Evolutionary conservation across 1,140 invertebrate species (phyloP).

Genomic region (Scaptomyza pallida): DNA sequence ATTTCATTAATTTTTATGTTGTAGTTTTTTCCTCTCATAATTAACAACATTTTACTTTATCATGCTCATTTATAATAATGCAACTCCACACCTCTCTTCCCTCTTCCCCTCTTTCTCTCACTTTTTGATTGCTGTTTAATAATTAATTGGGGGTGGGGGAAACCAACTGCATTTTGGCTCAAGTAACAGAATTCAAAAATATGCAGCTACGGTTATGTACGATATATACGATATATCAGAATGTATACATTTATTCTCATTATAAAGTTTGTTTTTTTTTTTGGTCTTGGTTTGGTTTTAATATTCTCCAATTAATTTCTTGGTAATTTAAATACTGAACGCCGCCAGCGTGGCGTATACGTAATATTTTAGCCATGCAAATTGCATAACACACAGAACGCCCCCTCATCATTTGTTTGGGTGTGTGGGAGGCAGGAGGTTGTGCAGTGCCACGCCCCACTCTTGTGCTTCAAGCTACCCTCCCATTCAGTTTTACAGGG

Average conservation of each 20-base stretch:
- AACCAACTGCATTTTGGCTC: not conserved
- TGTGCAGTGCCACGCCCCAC: slow-evolving; percentile 12
- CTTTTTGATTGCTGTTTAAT: not conserved
- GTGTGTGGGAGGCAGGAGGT: not conserved
- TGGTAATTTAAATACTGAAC: slow-evolving; percentile 56
- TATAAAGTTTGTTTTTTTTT: not conserved
- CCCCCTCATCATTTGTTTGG: slow-evolving; percentile 8
- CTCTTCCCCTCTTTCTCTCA: not conserved
- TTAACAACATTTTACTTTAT: slow-evolving; percentile 18
- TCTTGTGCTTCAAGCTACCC: not conserved
- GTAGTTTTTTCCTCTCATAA: not conserved
- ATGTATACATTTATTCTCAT: slow-evolving; percentile 15
- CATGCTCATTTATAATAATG: slow-evolving; percentile 19
- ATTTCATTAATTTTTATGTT: slow-evolving; percentile 6
- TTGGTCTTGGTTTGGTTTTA: slow-evolving; percentile 4
- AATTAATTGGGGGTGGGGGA: slow-evolving; percentile 10
- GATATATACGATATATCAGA: not conserved
- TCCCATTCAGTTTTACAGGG: slow-evolving; percentile 9
- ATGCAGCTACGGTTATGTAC: not conserved
- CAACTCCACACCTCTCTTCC: not conserved
- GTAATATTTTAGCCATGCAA: slow-evolving; percentile 69
- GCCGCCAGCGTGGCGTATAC: slow-evolving; percentile 59
- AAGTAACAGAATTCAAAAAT: not conserved
- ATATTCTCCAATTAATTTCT: slow-evolving; percentile 61
- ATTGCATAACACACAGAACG: slow-evolving; percentile 30